A percentile compares a stretch with the other conserved stretches of the same genome.
Evolutionary conservation across 1,140 invertebrate species (phyloP).

Genomic region (Drosophila micromelanica): DNA sequence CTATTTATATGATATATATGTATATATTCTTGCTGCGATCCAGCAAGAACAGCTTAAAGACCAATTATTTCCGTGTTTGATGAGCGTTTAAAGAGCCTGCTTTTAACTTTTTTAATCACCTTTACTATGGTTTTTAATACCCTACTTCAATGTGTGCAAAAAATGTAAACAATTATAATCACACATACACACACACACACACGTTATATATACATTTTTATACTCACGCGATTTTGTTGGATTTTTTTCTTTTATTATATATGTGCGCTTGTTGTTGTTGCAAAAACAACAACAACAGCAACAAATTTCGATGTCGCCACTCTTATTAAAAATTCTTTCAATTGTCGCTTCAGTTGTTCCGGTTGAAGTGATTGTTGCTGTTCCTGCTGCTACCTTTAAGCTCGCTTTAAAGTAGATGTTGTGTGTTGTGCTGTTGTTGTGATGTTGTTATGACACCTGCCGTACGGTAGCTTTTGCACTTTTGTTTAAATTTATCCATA

Average conservation of each 20-base stretch:
- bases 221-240: constrained; percentile 40
- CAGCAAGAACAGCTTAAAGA: too few species aligned
- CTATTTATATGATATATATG: too few species aligned
- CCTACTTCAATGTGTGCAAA: not conserved
- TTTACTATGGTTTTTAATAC: too few species aligned
- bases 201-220: constrained; percentile 7
- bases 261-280: constrained; percentile 12
- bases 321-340: constrained; percentile 24
- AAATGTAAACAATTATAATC: constrained; percentile 40
- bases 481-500: constrained; percentile 30
- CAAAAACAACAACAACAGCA: constrained; percentile 17
- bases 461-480: constrained; percentile 10
- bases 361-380: constrained; percentile 5
- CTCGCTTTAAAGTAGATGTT: constrained; percentile 3
- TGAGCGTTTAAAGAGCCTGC: too few species aligned
- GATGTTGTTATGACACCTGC: constrained; percentile 5
- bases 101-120: too few species aligned
- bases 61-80: too few species aligned
- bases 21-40: too few species aligned
- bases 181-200: not conserved
- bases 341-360: constrained; percentile 11
- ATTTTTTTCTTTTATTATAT: constrained; percentile 19
- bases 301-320: constrained; percentile 19
- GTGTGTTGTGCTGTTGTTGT: not conserved
- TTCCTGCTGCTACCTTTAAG: constrained; percentile 14